These are phyloP conservation scores for Cassiopea andromeda DNA, from an alignment of 30 jellyfish, hydroid and myxozoan genomes.

Conservation along the genomic window DNA sequence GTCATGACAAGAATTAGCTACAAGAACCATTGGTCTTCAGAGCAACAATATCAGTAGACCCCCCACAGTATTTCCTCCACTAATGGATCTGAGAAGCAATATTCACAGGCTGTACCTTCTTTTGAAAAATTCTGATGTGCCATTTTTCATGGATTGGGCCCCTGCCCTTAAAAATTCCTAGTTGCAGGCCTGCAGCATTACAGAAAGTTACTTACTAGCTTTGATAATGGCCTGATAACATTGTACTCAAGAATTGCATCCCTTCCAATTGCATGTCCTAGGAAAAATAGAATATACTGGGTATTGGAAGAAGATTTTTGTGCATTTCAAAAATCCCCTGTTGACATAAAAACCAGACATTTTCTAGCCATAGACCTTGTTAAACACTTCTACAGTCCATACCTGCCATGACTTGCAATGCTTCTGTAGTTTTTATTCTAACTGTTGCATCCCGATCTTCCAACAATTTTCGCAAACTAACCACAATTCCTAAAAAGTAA, in stretches of 20 bases:
- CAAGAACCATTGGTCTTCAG: no score
- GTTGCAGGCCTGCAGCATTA: not conserved
- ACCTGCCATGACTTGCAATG: constrained; percentile 85
- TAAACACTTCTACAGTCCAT: not conserved
- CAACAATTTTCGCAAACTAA: constrained; percentile 61
- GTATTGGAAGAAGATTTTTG: not conserved
- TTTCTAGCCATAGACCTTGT: not conserved
- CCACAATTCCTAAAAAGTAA: constrained; percentile 67
- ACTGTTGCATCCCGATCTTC: constrained; percentile 79
- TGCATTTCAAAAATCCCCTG: not conserved
- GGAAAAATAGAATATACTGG: not conserved
- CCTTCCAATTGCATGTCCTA: constrained; percentile 98
- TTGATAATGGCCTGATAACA: constrained; percentile 75
- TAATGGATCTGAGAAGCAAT: no score
- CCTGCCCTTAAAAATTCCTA: no score
- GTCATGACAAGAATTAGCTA: no score
- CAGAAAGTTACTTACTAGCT: constrained; percentile 68
- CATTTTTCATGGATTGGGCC: not conserved
- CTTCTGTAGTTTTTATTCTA: constrained; percentile 93
- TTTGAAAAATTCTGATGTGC: not conserved
- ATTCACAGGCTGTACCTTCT: no score
- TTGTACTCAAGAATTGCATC: constrained; percentile 82
- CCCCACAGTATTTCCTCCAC: no score
- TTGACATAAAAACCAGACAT: no score
- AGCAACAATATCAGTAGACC: not conserved